Percentiles rank a stretch among this genome's conserved stretches.
Conservation (phyloP, 2,113 vertebrate species). For the Oryzias woworae region DNA sequence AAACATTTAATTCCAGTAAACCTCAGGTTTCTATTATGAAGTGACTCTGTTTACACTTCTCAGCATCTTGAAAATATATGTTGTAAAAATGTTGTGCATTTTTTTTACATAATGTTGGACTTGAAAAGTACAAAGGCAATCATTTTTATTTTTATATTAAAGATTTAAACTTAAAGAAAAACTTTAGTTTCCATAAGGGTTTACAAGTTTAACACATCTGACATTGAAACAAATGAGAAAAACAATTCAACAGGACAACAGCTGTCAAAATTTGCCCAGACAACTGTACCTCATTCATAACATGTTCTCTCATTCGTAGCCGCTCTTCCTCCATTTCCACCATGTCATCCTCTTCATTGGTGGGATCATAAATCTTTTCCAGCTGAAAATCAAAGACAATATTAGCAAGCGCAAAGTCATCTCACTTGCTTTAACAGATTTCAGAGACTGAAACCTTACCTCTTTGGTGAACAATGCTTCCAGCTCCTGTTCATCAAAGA, state of each 20-base stretch:
- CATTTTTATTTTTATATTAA: too few relatives aligned
- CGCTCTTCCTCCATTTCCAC: constrained; percentile 98
- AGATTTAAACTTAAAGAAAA: too few relatives aligned
- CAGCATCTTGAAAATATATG: too few relatives aligned
- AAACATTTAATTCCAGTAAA: too few relatives aligned
- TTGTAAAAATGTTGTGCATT: too few relatives aligned
- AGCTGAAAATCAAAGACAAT: constrained; percentile 74
- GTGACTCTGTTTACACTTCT: too few relatives aligned
- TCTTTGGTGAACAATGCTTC: constrained; percentile 97
- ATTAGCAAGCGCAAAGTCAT: constrained; percentile 2
- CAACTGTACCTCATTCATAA: constrained; percentile 91
- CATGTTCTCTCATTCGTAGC: constrained; percentile 95
- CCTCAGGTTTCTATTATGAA: too few relatives aligned
- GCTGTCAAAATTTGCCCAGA: neutral
- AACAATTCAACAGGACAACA: neutral
- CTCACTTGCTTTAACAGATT: neutral
- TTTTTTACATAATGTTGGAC: too few relatives aligned
- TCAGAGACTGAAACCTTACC: constrained; percentile 70
- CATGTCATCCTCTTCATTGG: constrained; percentile 98
- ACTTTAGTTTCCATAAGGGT: too few relatives aligned
- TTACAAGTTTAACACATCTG: too few relatives aligned
- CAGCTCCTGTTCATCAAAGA: constrained; percentile 94
- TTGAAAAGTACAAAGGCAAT: too few relatives aligned
- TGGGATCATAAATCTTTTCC: constrained; percentile 95
- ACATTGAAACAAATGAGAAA: too few relatives aligned